These are phyloP conservation scores for Liodrosophila aerea DNA, from an alignment of 2,888 invertebrate species.

Conservation along the genomic window DNA sequence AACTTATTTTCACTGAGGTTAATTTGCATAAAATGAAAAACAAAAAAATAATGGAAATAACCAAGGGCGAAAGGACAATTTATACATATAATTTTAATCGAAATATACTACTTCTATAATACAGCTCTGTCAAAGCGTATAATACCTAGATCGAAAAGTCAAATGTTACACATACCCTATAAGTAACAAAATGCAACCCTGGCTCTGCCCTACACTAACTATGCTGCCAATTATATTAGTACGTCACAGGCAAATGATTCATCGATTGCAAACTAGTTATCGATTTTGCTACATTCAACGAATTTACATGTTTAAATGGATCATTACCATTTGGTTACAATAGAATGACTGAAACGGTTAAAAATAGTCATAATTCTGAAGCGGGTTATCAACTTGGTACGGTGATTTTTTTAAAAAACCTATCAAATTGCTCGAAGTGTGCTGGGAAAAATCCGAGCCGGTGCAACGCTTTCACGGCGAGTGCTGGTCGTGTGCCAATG, in stretches of 20 bases:
- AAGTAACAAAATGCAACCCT: no score
- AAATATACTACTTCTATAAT: no score
- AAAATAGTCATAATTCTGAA: conserved; percentile 49
- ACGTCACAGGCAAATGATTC: conserved; percentile 3
- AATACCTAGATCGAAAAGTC: no score
- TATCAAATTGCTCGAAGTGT: conserved; percentile 22
- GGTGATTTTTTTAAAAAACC: conserved; percentile 52
- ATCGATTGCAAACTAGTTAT: neutral
- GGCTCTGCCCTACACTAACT: no score
- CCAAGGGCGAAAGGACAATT: no score
- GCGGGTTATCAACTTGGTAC: conserved; percentile 10
- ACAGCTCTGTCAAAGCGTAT: no score
- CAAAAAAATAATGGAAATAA: no score
- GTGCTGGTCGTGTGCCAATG: conserved; percentile 27
- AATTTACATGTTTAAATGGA: conserved; percentile 36
- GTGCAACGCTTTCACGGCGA: conserved; percentile 17
- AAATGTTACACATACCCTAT: no score
- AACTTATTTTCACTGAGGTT: no score
- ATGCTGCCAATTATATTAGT: neutral
- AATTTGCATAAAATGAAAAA: no score
- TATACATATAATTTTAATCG: no score
- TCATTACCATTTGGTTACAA: conserved; percentile 16
- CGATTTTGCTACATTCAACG: conserved; percentile 19
- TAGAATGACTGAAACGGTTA: conserved; percentile 26
- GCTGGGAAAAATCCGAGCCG: conserved; percentile 55